Evolutionary conservation across 2,113 vertebrate genomes (phyloP).

Genomic region (Hypomesus transpacificus): DNA sequence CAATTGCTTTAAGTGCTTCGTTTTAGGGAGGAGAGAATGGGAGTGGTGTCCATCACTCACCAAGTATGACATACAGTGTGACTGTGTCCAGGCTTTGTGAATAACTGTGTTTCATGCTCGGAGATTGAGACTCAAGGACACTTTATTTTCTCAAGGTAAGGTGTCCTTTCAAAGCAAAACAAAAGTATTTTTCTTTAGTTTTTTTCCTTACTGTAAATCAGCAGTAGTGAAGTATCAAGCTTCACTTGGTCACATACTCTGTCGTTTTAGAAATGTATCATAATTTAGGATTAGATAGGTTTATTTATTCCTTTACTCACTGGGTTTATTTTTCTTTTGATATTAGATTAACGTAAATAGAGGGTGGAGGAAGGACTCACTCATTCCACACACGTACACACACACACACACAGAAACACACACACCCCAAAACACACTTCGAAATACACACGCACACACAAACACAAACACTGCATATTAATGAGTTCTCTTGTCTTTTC

Average conservation of each 20-base stretch:
- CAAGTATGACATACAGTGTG: slow-evolving; percentile 4
- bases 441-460: neutral
- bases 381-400: neutral
- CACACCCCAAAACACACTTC: no score
- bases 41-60: neutral
- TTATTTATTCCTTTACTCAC: no score
- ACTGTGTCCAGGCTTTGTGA: slow-evolving; percentile 1
- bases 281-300: no score
- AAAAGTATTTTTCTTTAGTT: no score
- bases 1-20: neutral
- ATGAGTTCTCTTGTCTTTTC: neutral
- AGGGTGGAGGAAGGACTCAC: no score
- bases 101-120: slow-evolving; percentile 11
- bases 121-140: slow-evolving; percentile 1
- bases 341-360: neutral
- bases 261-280: no score
- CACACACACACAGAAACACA: slow-evolving; percentile 23
- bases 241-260: no score
- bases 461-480: neutral
- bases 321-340: neutral
- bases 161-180: slow-evolving; percentile 2
- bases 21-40: slow-evolving; percentile 1
- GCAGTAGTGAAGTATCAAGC: no score
- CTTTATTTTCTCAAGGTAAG: slow-evolving; percentile 1
- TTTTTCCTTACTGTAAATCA: no score